Evolutionary conservation across 2,888 invertebrate genomes (phyloP), one percentile per base, ranked within the genome.

Genomic region (Colletes collaris): DNA sequence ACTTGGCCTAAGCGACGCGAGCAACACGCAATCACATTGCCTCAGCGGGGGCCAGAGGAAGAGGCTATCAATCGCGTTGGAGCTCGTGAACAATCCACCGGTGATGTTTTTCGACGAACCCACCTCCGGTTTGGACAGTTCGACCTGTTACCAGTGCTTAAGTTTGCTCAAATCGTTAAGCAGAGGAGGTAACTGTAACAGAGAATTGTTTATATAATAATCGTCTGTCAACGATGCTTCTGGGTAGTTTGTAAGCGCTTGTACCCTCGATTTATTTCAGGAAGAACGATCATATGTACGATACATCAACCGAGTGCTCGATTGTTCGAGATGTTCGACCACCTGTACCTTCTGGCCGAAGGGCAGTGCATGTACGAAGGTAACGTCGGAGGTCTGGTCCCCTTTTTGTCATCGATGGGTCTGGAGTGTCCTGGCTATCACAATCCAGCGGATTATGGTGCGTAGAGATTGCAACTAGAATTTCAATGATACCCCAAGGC

Each of bases 81-180:
- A 98, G 93, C 94, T 98, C 92, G 98, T 98, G 65, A 98, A 98
- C 93, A 98, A 98, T 94, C 98, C 99, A 37, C 98, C 98, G 83
- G 97, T 99, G 79, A 98, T 99, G 98, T 99, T 98, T 93, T 98
- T 99, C 91, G 98, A 99, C 91, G 98, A 99, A 93, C 98, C 98
- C 2, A 97, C 97, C 55, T 96, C 98, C 89, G 99, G 99, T 19
- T 94, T 99, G 93, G 99, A 99, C 92, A 98, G 98, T 92, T 97
- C 98, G 52, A 97, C 98, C 67, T 98, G 98, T 94, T 98, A 97
- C 94, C 98, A 98, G 93, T 97, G 98, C 93, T 96, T 99, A 91
- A 96, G 96, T 79, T 93, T 99, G 90, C 94, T 99, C 90, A 98
- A 98, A 93, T 96, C 97, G 0, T 93, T 99, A 88, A 97, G 98